Evolutionary conservation across 2,888 invertebrate genomes (phyloP).

Genomic region (Auanema sp.): DNA sequence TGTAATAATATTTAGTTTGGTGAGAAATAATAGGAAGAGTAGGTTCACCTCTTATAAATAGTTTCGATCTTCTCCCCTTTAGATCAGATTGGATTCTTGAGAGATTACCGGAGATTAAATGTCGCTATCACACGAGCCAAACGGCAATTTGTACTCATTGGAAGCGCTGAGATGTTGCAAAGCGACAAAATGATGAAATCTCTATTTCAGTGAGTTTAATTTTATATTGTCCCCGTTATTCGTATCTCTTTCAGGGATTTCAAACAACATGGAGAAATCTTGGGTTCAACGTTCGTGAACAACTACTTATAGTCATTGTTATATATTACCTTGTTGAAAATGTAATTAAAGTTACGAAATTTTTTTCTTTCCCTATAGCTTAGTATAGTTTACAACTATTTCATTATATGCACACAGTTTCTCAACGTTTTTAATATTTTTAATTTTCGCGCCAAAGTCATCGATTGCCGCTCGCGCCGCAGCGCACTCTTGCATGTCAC

Average conservation of each 20-base stretch:
- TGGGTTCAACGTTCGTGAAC: neutral
- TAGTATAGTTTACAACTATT: no score
- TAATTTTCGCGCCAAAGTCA: no score
- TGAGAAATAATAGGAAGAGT: constrained; percentile 39
- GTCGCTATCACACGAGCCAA: constrained; percentile 41
- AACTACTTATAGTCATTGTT: no score
- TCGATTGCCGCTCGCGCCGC: no score
- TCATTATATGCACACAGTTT: no score
- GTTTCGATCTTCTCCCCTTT: neutral
- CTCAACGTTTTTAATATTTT: no score
- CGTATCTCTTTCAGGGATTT: constrained; percentile 18
- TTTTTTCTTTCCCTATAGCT: no score
- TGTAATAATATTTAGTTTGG: constrained; percentile 42
- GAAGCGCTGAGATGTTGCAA: constrained; percentile 23
- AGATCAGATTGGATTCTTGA: constrained; percentile 31
- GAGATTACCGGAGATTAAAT: constrained; percentile 33
- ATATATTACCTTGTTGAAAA: no score
- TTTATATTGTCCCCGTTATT: no score
- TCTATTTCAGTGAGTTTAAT: constrained; percentile 5
- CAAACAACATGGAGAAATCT: constrained; percentile 5
- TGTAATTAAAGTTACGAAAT: no score
- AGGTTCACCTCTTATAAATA: no score
- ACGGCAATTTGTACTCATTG: constrained; percentile 35
- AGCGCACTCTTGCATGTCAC: no score
- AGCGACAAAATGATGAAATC: constrained; percentile 3